These are phyloP conservation scores for Dyspetes luteomarginatus DNA, from an alignment of 2,888 invertebrate species.

Conservation along the genomic window DNA sequence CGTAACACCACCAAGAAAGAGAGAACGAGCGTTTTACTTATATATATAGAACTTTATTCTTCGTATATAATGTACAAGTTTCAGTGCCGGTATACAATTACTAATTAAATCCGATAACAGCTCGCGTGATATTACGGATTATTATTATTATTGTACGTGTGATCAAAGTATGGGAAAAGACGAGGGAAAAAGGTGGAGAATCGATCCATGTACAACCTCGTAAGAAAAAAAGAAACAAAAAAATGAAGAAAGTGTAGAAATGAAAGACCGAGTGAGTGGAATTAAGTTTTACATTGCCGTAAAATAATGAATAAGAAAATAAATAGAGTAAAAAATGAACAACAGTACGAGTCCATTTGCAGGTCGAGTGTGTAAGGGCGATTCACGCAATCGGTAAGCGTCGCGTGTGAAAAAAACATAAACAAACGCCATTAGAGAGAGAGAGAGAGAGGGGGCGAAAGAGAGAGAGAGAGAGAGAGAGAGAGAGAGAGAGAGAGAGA, in stretches of 20 bases:
- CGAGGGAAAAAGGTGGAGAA: not conserved
- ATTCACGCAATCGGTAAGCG: conserved; percentile 34
- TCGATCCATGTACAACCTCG: not conserved
- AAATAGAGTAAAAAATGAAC: conserved; percentile 5
- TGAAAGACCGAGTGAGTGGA: conserved; percentile 10
- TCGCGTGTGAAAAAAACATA: conserved; percentile 60
- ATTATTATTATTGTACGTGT: conserved; percentile 20
- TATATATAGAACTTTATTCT: not conserved
- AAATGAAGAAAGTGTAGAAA: conserved; percentile 10
- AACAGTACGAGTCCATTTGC: conserved; percentile 16
- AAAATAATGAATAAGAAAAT: conserved; percentile 19
- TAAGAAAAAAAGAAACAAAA: not conserved
- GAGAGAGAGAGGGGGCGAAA: conserved; percentile 5
- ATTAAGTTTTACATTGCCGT: not conserved
- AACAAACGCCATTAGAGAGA: conserved; percentile 21
- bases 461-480: conserved; percentile 7
- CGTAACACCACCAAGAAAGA: not conserved
- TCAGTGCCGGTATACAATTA: not conserved
- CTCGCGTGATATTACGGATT: not conserved
- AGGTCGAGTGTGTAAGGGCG: conserved; percentile 1
- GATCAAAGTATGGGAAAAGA: not conserved
- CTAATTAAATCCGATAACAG: conserved; percentile 36
- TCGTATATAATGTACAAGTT: not conserved
- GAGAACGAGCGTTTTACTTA: not conserved
- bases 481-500: conserved; percentile 11